Conservation (phyloP, 2,888 invertebrate genomes). For the Pseudococcus viburni region DNA sequence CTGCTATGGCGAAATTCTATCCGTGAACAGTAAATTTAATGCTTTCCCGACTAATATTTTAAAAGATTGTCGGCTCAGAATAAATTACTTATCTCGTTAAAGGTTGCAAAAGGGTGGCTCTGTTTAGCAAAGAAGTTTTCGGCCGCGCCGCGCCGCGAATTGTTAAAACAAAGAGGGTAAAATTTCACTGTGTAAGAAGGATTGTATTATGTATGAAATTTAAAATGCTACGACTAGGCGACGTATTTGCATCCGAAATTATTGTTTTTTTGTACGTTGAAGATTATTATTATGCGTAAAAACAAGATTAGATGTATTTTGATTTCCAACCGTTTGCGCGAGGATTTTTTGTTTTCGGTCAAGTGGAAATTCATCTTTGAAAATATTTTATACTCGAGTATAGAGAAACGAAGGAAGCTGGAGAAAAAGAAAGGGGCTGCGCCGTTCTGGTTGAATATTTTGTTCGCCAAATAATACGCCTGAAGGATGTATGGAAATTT, state of each 20-base stretch:
- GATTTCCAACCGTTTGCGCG: constrained; percentile 17
- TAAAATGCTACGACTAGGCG: not conserved
- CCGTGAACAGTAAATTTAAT: constrained; percentile 52
- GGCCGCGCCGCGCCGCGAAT: not conserved
- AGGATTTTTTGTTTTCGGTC: constrained; percentile 4
- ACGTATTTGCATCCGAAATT: constrained; percentile 35
- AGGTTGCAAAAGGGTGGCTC: constrained; percentile 27
- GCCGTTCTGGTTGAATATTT: constrained; percentile 6
- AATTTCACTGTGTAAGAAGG: constrained; percentile 13
- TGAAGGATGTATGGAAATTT: constrained; percentile 37
- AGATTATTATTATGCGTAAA: constrained; percentile 12
- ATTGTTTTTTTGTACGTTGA: not conserved
- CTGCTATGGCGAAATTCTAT: constrained; percentile 31
- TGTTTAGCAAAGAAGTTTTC: constrained; percentile 25
- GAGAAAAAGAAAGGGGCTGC: not conserved
- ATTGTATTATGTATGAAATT: constrained; percentile 31
- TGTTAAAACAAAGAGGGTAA: constrained; percentile 54
- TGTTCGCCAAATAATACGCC: constrained; percentile 7
- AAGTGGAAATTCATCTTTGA: constrained; percentile 41
- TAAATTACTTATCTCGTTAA: constrained; percentile 52
- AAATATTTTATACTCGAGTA: not conserved
- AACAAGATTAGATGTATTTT: constrained; percentile 38
- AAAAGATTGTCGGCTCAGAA: constrained; percentile 52
- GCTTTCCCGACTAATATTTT: constrained; percentile 48
- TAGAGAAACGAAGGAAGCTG: not conserved